Evolutionary conservation across 2,113 vertebrate genomes (phyloP), one percentile per base, ranked within the genome.

Genomic region (Gadus macrocephalus): DNA sequence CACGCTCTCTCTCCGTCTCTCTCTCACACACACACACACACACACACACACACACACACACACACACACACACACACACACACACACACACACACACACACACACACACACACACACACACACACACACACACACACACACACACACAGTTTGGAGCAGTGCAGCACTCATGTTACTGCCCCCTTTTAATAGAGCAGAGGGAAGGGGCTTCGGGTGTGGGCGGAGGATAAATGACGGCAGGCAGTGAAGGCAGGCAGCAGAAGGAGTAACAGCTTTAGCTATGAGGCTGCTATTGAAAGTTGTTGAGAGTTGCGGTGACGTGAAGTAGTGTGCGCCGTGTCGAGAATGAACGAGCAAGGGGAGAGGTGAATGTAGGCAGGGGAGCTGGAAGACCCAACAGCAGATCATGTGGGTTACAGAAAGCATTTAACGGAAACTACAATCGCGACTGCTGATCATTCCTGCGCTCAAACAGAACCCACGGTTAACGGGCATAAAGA

Each of bases 101-200:
- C 31, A 4, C 31, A 35, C 31, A 4, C 31, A 35, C 31, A 4
- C 31, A 35, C 31, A 4, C 31, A 35, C 31, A 1, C 31, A 35
- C 31, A 4, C 31, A 35, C 31, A 1, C 31, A 35, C 31, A 4
- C 31, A 35, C 31, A 4, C 31, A 76, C 74, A 87, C 72, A 64
- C 64, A 81, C 64, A 78, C 74, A 79, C 69, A 72, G 68, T 77
- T 83, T 87, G 88, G 91, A 85, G 90, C 80, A 81, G 90, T 79
- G 70, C 76, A 62, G 55, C 70, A 84, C 85, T 89, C 87, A 67
- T 82, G 78, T 92, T 90, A 92, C 88, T 72, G 77, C 64, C 75
- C 81, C 55, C 55, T 76, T 77, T 83, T 74, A 70, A 74, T 72
- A 72, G 55, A 64, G 70, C 68, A 71, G 77, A 71, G 73, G 77